A percentile compares a stretch with the other conserved stretches of the same genome.
phyloP scores from a whole-genome alignment of 2,888 invertebrate species.

The Entomobrya multifasciata region DNA sequence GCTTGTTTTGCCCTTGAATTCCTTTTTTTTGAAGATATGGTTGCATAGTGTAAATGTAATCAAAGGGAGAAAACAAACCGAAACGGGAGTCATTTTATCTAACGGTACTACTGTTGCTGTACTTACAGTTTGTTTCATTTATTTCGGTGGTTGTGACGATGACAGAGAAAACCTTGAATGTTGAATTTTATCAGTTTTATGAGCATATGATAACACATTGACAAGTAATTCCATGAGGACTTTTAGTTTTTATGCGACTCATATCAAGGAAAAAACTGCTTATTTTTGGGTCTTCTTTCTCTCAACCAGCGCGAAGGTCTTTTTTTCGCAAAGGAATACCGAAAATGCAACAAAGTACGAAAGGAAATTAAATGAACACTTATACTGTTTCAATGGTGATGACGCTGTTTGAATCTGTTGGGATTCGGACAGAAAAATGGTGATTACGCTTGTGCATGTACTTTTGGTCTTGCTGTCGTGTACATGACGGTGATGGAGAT shows the following conservation, averaged over 20 bases:
- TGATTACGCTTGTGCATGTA: too few relatives aligned
- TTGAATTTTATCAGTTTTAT: slow-evolving; percentile 32
- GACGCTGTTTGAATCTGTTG: background rate
- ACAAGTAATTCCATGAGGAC: slow-evolving; percentile 12
- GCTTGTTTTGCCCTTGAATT: slow-evolving; percentile 8
- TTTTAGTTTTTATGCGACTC: too few relatives aligned
- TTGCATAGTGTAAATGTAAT: too few relatives aligned
- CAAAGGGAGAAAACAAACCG: background rate
- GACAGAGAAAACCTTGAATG: too few relatives aligned
- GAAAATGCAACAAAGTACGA: slow-evolving; percentile 14
- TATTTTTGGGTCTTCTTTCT: background rate
- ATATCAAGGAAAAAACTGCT: too few relatives aligned
- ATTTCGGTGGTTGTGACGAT: too few relatives aligned
- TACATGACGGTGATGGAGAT: too few relatives aligned
- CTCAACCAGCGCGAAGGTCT: background rate
- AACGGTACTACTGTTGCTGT: background rate
- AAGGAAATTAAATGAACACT: slow-evolving; percentile 62
- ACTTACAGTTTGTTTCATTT: background rate
- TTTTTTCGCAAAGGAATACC: background rate
- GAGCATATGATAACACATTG: slow-evolving; percentile 18
- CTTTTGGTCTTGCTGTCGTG: too few relatives aligned
- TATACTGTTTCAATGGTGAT: background rate
- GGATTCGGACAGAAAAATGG: background rate
- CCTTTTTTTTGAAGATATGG: too few relatives aligned
- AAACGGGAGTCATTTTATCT: background rate